Evolutionary conservation across 2,797 vertebrate genomes (phyloP).

Genomic region (Taenioides sp.): DNA sequence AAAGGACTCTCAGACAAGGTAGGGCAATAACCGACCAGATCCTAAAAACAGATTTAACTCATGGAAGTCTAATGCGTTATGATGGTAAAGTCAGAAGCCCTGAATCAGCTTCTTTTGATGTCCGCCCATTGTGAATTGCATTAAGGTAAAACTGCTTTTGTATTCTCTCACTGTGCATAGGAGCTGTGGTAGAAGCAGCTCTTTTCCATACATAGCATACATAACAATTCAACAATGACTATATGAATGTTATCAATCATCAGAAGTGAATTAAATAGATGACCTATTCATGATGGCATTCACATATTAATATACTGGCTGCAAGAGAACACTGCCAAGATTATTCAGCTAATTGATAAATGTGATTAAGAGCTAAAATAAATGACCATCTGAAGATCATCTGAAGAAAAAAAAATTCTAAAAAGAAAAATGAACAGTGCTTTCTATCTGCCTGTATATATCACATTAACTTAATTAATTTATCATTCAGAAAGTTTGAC

Average conservation of each 20-base stretch:
- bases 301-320: not conserved
- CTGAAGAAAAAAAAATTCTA: no score
- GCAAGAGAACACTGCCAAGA: not conserved
- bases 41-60: not conserved
- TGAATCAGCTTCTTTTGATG: constrained; percentile 17
- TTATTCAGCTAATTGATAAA: no score
- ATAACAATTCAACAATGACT: not conserved
- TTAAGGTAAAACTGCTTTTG: constrained; percentile 11
- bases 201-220: not conserved
- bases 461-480: no score
- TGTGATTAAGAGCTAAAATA: no score
- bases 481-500: no score
- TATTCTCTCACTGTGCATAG: constrained; percentile 5
- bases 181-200: not conserved
- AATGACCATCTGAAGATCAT: no score
- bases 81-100: constrained; percentile 1
- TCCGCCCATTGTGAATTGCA: not conserved
- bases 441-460: no score
- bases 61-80: constrained; percentile 6
- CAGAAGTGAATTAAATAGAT: not conserved
- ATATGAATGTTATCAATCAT: not conserved
- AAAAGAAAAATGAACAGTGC: no score
- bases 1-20: not conserved
- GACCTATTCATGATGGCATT: not conserved
- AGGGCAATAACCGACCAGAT: not conserved